phyloP scores from a whole-genome alignment of 2,888 invertebrate species.

The Eumacrocentrus americanus region DNA sequence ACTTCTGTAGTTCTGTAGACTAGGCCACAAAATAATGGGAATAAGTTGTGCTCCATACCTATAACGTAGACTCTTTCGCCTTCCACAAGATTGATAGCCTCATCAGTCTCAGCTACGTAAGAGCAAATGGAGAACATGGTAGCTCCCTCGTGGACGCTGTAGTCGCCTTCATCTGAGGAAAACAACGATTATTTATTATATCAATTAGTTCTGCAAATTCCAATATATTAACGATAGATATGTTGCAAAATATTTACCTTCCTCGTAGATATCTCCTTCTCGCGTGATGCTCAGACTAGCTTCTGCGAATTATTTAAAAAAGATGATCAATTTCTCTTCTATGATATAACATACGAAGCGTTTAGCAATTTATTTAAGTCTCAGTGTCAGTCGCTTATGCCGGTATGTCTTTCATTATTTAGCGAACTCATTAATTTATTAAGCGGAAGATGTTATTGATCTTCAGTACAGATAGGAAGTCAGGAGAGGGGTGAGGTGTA shows the following conservation, averaged over 20 bases:
- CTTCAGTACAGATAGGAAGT: constrained; percentile 11
- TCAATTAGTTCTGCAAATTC: constrained; percentile 6
- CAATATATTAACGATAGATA: not conserved
- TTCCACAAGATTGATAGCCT: constrained; percentile 87
- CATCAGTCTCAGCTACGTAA: constrained; percentile 85
- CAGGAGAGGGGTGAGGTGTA: constrained; percentile 34
- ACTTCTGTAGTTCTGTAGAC: too few species aligned
- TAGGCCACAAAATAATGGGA: too few species aligned
- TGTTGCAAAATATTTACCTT: constrained; percentile 52
- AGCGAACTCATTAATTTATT: not conserved
- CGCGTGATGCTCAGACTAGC: constrained; percentile 74
- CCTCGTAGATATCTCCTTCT: constrained; percentile 70
- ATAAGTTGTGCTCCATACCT: constrained; percentile 62
- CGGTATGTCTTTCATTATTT: constrained; percentile 56
- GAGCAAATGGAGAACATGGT: constrained; percentile 83
- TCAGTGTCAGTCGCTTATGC: constrained; percentile 40
- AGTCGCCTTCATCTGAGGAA: constrained; percentile 53
- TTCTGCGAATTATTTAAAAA: constrained; percentile 63
- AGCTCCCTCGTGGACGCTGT: constrained; percentile 74
- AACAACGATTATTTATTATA: not conserved
- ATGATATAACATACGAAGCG: not conserved
- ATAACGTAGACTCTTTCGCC: constrained; percentile 87
- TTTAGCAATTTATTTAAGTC: not conserved
- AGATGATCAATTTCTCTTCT: not conserved
- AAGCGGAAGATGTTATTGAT: not conserved